Percentiles rank a stretch among this genome's conserved stretches.
Evolutionary conservation across 2,888 invertebrate species (phyloP).

Genomic region (Elaeidobius kamerunicus): DNA sequence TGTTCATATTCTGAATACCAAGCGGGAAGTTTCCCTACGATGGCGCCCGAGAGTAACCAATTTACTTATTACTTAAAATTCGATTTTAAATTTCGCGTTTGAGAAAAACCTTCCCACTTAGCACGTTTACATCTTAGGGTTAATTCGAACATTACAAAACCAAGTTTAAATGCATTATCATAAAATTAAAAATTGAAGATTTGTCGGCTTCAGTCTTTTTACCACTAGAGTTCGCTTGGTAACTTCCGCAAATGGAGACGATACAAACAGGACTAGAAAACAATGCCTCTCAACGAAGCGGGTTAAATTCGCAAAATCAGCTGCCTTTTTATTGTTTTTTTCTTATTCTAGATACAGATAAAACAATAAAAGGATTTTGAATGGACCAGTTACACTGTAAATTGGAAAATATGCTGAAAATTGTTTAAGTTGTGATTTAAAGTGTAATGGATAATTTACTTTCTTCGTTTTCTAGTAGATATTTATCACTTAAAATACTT

Average conservation of each 20-base stretch:
- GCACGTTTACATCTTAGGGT: constrained; percentile 4
- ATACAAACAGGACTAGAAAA: constrained; percentile 24
- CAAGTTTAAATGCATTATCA: constrained; percentile 27
- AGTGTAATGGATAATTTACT: too few relatives aligned
- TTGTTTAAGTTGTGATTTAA: too few relatives aligned
- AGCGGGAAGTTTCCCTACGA: constrained; percentile 14
- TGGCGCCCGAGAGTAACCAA: constrained; percentile 13
- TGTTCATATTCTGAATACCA: constrained; percentile 17
- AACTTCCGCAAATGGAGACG: constrained; percentile 29
- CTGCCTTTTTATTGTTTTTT: constrained; percentile 21
- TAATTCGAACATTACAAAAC: constrained; percentile 21
- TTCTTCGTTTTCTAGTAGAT: too few relatives aligned
- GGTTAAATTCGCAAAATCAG: constrained; percentile 12
- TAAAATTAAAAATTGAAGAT: constrained; percentile 25
- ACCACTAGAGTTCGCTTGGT: constrained; percentile 36
- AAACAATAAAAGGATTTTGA: constrained; percentile 17
- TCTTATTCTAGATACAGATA: too few relatives aligned
- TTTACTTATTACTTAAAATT: constrained; percentile 17
- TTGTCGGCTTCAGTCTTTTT: constrained; percentile 39
- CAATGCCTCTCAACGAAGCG: not conserved
- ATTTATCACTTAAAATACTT: too few relatives aligned
- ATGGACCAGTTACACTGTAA: not conserved
- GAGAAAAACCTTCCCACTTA: constrained; percentile 12
- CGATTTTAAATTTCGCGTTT: constrained; percentile 13
- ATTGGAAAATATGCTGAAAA: too few relatives aligned